Evolutionary conservation across 2,888 invertebrate species (phyloP).

Genomic region (Athetis lepigone): DNA sequence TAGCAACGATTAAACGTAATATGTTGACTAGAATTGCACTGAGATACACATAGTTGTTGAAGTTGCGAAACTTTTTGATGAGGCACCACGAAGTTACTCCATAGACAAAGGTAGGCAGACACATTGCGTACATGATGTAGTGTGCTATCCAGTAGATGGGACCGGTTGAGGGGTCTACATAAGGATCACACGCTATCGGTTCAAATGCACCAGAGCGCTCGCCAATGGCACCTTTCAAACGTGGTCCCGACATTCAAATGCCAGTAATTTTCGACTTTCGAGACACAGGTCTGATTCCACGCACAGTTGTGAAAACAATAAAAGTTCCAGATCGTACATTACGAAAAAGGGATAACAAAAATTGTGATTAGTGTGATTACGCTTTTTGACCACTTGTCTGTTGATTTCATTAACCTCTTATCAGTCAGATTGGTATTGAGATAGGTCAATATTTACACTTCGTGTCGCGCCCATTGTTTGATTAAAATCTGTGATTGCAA

Average conservation of each 20-base stretch:
- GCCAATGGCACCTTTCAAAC: background rate
- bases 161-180: background rate
- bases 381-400: constrained; percentile 20
- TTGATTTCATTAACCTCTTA: constrained; percentile 28
- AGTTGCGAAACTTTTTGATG: constrained; percentile 40
- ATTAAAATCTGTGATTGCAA: constrained; percentile 23
- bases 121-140: constrained; percentile 4
- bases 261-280: background rate
- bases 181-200: constrained; percentile 1
- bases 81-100: constrained; percentile 43
- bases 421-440: constrained; percentile 28
- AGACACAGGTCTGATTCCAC: background rate
- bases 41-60: constrained; percentile 43
- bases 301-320: constrained; percentile 3
- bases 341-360: constrained; percentile 5
- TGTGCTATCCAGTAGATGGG: constrained; percentile 1
- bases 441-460: constrained; percentile 19
- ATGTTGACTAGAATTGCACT: constrained; percentile 36
- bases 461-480: background rate
- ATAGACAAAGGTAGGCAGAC: constrained; percentile 19
- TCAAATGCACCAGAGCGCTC: background rate
- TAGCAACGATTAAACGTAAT: constrained; percentile 15
- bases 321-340: constrained; percentile 5
- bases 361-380: constrained; percentile 18
- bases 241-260: background rate